These are phyloP conservation scores for Drosophila eugracilis DNA, from an alignment of 1,140 invertebrate species.

Conservation along the genomic window DNA sequence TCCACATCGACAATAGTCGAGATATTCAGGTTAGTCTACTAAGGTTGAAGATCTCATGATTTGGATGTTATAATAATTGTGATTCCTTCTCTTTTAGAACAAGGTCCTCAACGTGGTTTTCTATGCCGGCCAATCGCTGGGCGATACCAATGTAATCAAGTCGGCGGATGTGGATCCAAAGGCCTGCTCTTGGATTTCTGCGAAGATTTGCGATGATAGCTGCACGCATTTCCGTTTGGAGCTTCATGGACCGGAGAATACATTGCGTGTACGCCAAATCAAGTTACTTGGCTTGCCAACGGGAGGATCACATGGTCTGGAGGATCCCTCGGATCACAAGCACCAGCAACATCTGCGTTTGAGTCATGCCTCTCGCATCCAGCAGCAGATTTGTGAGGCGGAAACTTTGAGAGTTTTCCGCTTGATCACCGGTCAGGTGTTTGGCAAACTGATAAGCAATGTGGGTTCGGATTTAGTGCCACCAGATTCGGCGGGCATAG, in stretches of 20 bases:
- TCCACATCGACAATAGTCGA: slow-evolving; percentile 97
- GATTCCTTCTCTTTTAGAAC: slow-evolving; percentile 90
- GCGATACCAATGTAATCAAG: slow-evolving; percentile 92
- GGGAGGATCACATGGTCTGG: background rate
- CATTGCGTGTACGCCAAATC: slow-evolving; percentile 94
- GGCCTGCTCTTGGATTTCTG: slow-evolving; percentile 93
- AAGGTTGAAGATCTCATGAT: too few relatives aligned
- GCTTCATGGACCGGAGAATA: slow-evolving; percentile 96
- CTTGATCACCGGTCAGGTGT: slow-evolving; percentile 94
- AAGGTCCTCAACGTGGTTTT: slow-evolving; percentile 94
- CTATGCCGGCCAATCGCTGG: slow-evolving; percentile 91
- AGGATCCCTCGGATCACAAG: slow-evolving; percentile 20
- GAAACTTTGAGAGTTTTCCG: slow-evolving; percentile 97
- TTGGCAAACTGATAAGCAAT: slow-evolving; percentile 92
- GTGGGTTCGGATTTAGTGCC: slow-evolving; percentile 46
- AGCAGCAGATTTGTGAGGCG: slow-evolving; percentile 94
- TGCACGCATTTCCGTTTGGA: slow-evolving; percentile 89
- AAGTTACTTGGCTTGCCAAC: slow-evolving; percentile 78
- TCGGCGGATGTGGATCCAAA: slow-evolving; percentile 93
- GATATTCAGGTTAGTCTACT: slow-evolving; percentile 91
- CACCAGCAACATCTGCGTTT: slow-evolving; percentile 58
- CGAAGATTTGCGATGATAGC: slow-evolving; percentile 87
- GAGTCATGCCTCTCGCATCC: slow-evolving; percentile 86
- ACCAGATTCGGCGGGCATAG: slow-evolving; percentile 14
- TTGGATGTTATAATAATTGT: background rate